Percentiles rank a stretch among this genome's conserved stretches.
These are phyloP conservation scores for Pachydiplax longipennis DNA, from an alignment of 2,888 invertebrate genomes.

Conservation along the genomic window DNA sequence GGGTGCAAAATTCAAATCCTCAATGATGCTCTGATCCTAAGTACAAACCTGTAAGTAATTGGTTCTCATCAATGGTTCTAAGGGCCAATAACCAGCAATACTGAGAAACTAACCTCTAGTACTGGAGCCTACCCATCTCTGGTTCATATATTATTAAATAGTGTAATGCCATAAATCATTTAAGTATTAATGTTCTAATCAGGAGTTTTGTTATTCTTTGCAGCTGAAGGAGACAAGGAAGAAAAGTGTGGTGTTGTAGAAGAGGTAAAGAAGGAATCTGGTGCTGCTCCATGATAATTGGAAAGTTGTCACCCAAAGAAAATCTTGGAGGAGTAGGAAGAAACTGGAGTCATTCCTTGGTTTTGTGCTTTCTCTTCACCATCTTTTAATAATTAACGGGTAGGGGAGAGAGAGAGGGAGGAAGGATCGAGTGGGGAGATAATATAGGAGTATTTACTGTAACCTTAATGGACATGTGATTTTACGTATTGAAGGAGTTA, in stretches of 20 bases:
- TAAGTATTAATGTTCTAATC: no score
- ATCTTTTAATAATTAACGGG: neutral
- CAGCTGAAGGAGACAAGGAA: conserved; percentile 37
- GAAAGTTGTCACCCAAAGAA: neutral
- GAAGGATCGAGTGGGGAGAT: conserved; percentile 5
- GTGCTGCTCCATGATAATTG: conserved; percentile 18
- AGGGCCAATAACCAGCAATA: no score
- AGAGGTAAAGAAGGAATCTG: conserved; percentile 37
- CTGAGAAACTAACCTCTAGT: no score
- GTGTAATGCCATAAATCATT: no score
- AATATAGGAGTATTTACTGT: neutral
- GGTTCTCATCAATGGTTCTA: no score
- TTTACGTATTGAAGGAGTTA: conserved; percentile 7
- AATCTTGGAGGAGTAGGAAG: neutral
- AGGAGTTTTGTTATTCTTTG: neutral
- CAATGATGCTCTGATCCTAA: no score
- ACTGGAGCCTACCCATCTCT: no score
- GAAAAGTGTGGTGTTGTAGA: conserved; percentile 9
- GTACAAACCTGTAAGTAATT: no score
- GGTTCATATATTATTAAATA: no score
- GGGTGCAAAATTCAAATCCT: no score
- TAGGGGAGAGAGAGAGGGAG: neutral
- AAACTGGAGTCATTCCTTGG: conserved; percentile 34
- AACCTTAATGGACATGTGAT: neutral
- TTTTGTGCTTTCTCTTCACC: conserved; percentile 15